Conservation (phyloP, 2,888 invertebrate genomes). For the Halocaridina rubra region DNA sequence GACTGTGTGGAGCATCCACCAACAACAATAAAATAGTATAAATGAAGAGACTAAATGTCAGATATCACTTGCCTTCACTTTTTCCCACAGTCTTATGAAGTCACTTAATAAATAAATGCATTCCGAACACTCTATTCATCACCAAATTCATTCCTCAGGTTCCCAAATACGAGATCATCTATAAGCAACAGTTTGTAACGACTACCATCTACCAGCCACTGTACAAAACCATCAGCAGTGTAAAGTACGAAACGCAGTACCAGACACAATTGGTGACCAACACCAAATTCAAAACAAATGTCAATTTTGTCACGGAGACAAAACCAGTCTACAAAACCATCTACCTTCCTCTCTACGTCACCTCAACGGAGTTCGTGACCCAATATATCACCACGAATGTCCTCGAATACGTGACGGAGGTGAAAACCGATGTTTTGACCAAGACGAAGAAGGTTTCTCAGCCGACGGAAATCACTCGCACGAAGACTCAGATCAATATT, state of each 20-base stretch:
- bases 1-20: no score
- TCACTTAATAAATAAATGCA: no score
- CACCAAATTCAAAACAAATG: background rate
- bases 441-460: background rate
- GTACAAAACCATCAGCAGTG: background rate
- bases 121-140: no score
- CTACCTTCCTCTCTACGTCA: background rate
- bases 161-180: background rate
- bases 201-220: background rate
- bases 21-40: no score
- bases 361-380: background rate
- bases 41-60: no score
- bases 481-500: background rate
- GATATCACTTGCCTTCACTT: no score
- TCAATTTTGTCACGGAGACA: background rate
- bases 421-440: background rate
- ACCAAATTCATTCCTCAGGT: no score
- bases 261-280: background rate
- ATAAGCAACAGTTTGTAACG: background rate
- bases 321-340: background rate
- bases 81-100: no score
- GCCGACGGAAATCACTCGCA: background rate
- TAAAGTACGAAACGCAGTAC: background rate
- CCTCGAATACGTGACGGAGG: background rate
- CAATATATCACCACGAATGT: background rate